A percentile compares a stretch with the other conserved stretches of the same genome.
Evolutionary conservation across 2,797 vertebrate genomes (phyloP).

Genomic region (Parotocinclus haroldoi): DNA sequence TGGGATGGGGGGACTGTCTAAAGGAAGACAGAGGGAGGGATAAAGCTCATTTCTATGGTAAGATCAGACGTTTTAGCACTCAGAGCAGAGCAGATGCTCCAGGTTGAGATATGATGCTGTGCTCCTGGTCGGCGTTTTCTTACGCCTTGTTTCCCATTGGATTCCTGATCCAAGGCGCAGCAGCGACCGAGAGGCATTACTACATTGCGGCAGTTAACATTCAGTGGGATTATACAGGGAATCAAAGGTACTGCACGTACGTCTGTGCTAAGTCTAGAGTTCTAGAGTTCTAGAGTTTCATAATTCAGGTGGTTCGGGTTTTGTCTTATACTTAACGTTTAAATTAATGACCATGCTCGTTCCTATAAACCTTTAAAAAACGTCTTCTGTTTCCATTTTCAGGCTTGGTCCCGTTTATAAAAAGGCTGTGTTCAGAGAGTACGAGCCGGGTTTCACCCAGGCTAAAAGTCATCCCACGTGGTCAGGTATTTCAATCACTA

Average conservation of each 20-base stretch:
- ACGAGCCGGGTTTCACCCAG: slow-evolving; percentile 80
- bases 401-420: slow-evolving; percentile 72
- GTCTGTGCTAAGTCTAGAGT: too few species aligned
- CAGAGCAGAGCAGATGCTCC: slow-evolving; percentile 26
- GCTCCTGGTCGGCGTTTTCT: slow-evolving; percentile 36
- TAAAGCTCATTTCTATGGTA: slow-evolving; percentile 32
- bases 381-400: background rate
- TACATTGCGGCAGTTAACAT: slow-evolving; percentile 74
- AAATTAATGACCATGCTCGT: too few species aligned
- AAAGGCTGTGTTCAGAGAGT: slow-evolving; percentile 92
- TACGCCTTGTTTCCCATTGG: slow-evolving; percentile 52
- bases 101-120: slow-evolving; percentile 63
- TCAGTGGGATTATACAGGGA: slow-evolving; percentile 68
- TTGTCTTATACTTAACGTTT: background rate
- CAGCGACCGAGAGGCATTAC: slow-evolving; percentile 63
- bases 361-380: too few species aligned
- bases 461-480: slow-evolving; percentile 75
- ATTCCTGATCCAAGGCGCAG: slow-evolving; percentile 48
- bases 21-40: slow-evolving; percentile 20
- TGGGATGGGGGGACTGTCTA: background rate
- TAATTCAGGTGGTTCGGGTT: too few species aligned
- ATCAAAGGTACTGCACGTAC: slow-evolving; percentile 54
- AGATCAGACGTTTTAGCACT: slow-evolving; percentile 49
- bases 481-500: slow-evolving; percentile 71
- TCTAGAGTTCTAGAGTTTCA: too few species aligned